These are phyloP conservation scores for Palythoa grandis DNA, from an alignment of 92 coral and sea anemone species.

Conservation along the genomic window DNA sequence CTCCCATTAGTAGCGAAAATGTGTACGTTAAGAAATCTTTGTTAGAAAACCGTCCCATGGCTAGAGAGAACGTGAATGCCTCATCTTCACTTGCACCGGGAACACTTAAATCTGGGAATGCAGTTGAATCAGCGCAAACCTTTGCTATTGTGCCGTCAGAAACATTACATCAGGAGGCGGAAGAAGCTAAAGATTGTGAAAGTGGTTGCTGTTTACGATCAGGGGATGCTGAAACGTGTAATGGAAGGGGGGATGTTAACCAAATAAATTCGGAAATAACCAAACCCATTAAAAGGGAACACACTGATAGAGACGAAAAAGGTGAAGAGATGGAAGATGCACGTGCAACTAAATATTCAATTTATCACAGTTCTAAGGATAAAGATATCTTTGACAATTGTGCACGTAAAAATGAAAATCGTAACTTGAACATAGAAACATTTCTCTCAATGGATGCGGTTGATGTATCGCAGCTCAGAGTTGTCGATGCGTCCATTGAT, in stretches of 20 bases:
- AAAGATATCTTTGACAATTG: neutral
- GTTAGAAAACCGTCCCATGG: neutral
- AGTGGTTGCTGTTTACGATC: neutral
- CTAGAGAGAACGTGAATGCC: neutral
- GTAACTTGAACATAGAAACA: neutral
- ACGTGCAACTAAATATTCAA: neutral
- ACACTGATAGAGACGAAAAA: neutral
- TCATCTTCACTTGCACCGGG: neutral
- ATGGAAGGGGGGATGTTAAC: neutral
- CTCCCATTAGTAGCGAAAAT: neutral
- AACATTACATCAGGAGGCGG: neutral
- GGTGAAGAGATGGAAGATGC: neutral
- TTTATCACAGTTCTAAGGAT: neutral
- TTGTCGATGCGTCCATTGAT: neutral
- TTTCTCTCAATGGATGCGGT: constrained; percentile 65
- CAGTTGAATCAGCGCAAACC: neutral
- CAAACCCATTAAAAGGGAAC: neutral
- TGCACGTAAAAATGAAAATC: neutral
- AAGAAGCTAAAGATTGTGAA: neutral
- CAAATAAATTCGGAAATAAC: neutral
- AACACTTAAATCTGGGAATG: neutral
- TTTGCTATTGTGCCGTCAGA: neutral
- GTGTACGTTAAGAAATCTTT: neutral
- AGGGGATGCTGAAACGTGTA: neutral
- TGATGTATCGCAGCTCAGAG: constrained; percentile 52